These are phyloP conservation scores for Papilio polytes DNA, from an alignment of 1,140 invertebrate species.

Conservation along the genomic window DNA sequence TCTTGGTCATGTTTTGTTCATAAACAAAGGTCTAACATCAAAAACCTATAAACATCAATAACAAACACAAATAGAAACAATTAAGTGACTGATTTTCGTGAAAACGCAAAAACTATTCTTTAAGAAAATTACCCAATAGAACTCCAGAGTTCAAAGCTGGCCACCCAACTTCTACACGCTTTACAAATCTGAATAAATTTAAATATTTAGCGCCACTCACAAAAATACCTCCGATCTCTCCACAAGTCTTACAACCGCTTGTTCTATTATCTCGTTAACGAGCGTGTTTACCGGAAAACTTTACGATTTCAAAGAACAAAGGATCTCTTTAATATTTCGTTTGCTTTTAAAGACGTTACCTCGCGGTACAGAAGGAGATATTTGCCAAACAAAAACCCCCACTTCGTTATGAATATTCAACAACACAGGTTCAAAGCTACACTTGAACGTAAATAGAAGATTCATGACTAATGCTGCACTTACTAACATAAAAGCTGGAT, in stretches of 20 bases:
- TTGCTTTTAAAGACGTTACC: constrained; percentile 62
- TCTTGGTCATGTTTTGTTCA: neutral
- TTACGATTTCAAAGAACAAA: constrained; percentile 65
- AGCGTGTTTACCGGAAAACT: constrained; percentile 60
- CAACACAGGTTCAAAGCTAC: constrained; percentile 43
- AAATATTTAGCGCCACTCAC: neutral
- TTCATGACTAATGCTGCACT: constrained; percentile 19
- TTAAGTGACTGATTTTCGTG: too few species aligned
- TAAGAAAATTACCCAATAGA: neutral
- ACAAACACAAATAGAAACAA: too few species aligned
- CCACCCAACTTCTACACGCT: neutral
- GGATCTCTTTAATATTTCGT: constrained; percentile 71
- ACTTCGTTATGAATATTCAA: constrained; percentile 69
- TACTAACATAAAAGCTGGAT: constrained; percentile 18
- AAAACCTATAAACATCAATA: neutral
- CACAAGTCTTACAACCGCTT: constrained; percentile 15
- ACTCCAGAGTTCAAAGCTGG: neutral
- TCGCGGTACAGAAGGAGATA: constrained; percentile 59
- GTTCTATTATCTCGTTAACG: constrained; percentile 70
- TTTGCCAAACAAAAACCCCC: constrained; percentile 64
- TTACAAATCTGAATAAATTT: constrained; percentile 33
- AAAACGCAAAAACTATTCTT: neutral
- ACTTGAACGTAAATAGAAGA: constrained; percentile 35
- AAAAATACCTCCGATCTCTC: constrained; percentile 2
- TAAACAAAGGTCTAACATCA: neutral